phyloP scores from a whole-genome alignment of 2,113 vertebrate species.

The Brachypteracias leptosomus region DNA sequence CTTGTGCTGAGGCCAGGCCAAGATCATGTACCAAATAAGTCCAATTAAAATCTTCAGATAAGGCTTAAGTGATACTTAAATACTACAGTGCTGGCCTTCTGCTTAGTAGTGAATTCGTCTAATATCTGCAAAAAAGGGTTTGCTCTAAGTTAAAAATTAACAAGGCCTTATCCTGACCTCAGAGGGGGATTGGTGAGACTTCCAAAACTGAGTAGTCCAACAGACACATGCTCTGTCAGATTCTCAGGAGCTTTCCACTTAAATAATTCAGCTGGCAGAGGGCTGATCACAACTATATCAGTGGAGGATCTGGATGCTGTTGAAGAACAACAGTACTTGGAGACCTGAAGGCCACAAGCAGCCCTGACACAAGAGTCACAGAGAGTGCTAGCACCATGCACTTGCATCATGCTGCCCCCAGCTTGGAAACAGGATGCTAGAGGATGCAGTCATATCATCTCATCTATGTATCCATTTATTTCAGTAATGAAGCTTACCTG shows the following conservation, averaged over 20 bases:
- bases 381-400: neutral
- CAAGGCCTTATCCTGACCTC: neutral
- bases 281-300: neutral
- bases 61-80: slow-evolving; percentile 18
- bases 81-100: neutral
- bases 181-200: neutral
- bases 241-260: neutral
- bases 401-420: neutral
- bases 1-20: neutral
- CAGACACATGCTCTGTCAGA: neutral
- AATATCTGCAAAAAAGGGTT: neutral
- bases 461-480: neutral
- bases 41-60: slow-evolving; percentile 45
- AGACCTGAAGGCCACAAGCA: neutral
- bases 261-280: neutral
- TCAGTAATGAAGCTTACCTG: neutral
- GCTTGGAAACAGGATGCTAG: neutral
- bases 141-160: neutral
- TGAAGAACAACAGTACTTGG: neutral
- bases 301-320: neutral
- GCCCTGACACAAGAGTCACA: neutral
- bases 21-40: slow-evolving; percentile 48
- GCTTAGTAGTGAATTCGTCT: neutral
- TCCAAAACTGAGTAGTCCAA: neutral
- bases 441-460: neutral